Base-by-base conservation (phyloP, 1,140 invertebrate genomes). In the Globodera rostochiensis region DNA sequence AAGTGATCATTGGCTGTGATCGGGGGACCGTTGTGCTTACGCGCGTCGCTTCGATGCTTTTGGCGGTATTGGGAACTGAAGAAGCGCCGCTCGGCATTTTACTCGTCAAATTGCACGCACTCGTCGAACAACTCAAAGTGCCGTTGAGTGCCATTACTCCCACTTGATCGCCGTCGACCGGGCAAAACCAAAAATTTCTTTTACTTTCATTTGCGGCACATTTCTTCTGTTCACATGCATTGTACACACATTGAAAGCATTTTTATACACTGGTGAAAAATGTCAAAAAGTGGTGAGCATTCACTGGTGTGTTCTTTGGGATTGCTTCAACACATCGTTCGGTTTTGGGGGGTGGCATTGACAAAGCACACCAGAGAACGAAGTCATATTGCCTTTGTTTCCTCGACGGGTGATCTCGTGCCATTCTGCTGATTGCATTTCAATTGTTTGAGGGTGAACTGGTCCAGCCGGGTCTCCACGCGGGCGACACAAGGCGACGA, bases 21-120 rank as follows among this genome's bases (percentile, higher is more conserved):
- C 69, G 50, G 45, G 82, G 82, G n/a, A 83, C 80, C 49, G 74
- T 83, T 53, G 82, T 83, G 25, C 69, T 83, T 25, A 71, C 74
- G 4, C 83, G 82, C 36, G 82, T 83, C 21, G 82, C 82, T 5
- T 50, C 82, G 49, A 83, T 83, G 82, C 82, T 83, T 46, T 57
- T 83, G n/a, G 82, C 82, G 53, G 74, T 83, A 60, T 15, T 83
- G 36, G 69, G 73, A 15, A 70, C 77, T 47, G 83, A 74, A 67
- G 60, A 47, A 50, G 73, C 69, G 36, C 82, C 82, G 49, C 49
- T 83, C 25, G 82, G 82, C 57, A 53, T 76, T 15, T 69, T 83
- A 36, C 21, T 80, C 49, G 50, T 73, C n/a, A 83, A 83, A 66
- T 57, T 83, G 53, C 82, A 84, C 21, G 82, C 73, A 36, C 60